Conservation (phyloP, 2,113 vertebrate species). For the Anguilla japonica region DNA sequence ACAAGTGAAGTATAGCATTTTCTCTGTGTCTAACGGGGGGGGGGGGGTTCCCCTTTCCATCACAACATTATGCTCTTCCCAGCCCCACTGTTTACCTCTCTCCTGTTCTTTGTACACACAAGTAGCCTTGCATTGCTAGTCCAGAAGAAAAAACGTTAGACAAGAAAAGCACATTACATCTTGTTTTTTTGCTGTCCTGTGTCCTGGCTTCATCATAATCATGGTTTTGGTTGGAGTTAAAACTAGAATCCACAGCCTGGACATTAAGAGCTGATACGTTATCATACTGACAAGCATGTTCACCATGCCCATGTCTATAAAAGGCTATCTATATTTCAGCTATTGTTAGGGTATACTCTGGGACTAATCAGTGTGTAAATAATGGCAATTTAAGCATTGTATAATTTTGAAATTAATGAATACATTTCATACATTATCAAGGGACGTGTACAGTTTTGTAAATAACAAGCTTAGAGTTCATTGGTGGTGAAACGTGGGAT, state of each 20-base stretch:
- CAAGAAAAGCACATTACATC: neutral
- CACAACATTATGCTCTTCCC: neutral
- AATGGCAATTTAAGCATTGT: neutral
- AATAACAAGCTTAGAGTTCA: neutral
- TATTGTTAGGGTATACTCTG: neutral
- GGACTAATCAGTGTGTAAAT: neutral
- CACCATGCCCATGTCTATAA: conserved; percentile 12
- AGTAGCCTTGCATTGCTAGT: neutral
- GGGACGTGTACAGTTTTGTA: neutral
- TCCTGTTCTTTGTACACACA: neutral
- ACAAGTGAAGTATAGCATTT: neutral
- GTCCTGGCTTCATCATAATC: neutral
- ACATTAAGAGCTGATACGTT: neutral
- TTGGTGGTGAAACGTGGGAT: neutral
- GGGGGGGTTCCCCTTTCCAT: neutral
- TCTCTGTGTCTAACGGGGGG: neutral
- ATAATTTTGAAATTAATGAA: neutral
- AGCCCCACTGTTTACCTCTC: neutral
- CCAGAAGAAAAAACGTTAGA: neutral
- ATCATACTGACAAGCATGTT: conserved; percentile 7
- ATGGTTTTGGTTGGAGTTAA: conserved; percentile 1
- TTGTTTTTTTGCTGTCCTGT: neutral
- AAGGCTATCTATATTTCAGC: neutral
- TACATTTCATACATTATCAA: neutral
- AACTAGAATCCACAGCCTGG: neutral